Base-by-base conservation (phyloP, 2,113 vertebrate species). In the Lutjanus erythropterus region DNA sequence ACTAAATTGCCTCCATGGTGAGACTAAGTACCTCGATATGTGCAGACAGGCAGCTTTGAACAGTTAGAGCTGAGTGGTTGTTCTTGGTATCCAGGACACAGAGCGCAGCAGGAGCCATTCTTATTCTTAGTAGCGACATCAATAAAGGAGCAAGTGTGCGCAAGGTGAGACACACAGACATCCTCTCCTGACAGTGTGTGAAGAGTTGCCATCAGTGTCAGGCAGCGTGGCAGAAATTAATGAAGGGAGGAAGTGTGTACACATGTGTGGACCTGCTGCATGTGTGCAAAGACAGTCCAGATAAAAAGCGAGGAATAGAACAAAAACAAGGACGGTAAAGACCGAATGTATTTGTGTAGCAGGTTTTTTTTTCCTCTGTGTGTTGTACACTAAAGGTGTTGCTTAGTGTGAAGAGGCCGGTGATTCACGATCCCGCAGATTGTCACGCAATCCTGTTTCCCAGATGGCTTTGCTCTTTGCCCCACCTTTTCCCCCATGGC, bases 21-120 rank as follows among this genome's bases (percentile, higher is more conserved):
- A 89, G 86, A 86, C 89, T 84, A 85, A 90, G 85, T 78, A 64
- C 85, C 80, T 81, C 42, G 14, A 71, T 78, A 65, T 83, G 87
- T 75, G 62, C 83, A 88, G 81, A 87, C 84, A 74, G 72, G 71
- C 90, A 76, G 86, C 81, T 84, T 84, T 79, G 84, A 88, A 80
- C 76, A 84, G 80, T 82, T 67, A 25, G 75, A 84, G 80, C 73
- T 71, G 78, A 89, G 85, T 70, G 71, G 61, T 65, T 78, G 53
- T 84, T 88, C 88, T 80, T 39, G 44, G 80, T 89, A 84, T 91
- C 87, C 86, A 71, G 79, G 78, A 78, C 87, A 74, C 59, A 47
- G 76, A 78, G 78, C 80, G 3, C 75, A 88, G 86, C 79, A 67
- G 85, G 81, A 90, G 67, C 42, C 79, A 33, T 80, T 81, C 83